Conservation (phyloP, 1,140 invertebrate genomes). For the Ips typographus region DNA sequence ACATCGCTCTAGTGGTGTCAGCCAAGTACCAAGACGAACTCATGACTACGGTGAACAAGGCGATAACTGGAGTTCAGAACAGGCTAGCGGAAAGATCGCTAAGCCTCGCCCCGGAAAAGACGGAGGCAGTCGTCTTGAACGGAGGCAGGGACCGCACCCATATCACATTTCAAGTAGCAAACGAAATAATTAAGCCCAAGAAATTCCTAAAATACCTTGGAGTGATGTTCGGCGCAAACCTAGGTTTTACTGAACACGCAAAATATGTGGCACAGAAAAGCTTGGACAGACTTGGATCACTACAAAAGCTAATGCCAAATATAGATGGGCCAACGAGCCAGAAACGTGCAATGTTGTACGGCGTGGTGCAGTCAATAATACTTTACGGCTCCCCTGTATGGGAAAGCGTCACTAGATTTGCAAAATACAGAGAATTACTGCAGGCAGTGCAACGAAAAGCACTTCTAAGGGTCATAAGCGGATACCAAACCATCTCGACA, state of each 20-base stretch:
- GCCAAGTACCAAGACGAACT: constrained; percentile 27
- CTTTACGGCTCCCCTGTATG: constrained; percentile 32
- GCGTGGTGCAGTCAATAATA: constrained; percentile 11
- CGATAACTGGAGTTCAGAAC: constrained; percentile 3
- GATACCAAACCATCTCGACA: constrained; percentile 38
- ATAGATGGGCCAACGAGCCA: constrained; percentile 15
- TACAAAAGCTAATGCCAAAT: constrained; percentile 28
- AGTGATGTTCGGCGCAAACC: constrained; percentile 8
- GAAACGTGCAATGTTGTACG: constrained; percentile 18
- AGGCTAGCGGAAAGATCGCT: constrained; percentile 37
- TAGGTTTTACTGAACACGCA: constrained; percentile 19
- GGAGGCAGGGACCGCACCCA: background rate
- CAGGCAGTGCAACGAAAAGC: constrained; percentile 16
- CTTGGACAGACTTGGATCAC: background rate
- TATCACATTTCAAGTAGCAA: background rate
- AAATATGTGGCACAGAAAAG: constrained; percentile 7
- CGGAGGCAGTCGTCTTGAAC: constrained; percentile 33
- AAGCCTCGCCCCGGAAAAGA: constrained; percentile 39
- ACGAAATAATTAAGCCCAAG: background rate
- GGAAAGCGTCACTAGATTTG: background rate
- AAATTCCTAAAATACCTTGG: constrained; percentile 32
- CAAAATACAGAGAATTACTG: constrained; percentile 12
- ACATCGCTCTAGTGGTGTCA: constrained; percentile 36
- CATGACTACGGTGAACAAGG: constrained; percentile 23
- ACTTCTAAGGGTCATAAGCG: constrained; percentile 13